Conservation (phyloP, 2,888 invertebrate species). For the Cosmopolites sordidus region DNA sequence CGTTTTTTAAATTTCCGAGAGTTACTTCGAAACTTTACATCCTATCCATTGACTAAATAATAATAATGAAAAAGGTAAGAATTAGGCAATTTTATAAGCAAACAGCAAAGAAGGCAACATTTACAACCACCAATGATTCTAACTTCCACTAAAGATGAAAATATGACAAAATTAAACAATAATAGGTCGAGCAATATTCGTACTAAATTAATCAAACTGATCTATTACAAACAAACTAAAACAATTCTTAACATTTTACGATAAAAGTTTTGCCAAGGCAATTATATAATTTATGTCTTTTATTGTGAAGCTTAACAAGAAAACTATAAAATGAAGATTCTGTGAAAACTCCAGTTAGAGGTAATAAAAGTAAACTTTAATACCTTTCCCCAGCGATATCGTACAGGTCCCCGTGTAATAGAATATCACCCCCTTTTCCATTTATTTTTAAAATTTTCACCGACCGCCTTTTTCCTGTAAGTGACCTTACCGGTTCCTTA, state of each 20-base stretch:
- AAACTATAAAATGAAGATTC: background rate
- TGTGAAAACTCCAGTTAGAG: background rate
- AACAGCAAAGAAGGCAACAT: no score
- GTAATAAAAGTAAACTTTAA: background rate
- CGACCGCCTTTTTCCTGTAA: background rate
- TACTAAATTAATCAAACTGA: no score
- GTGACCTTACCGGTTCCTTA: background rate
- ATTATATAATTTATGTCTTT: background rate
- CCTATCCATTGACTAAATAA: no score
- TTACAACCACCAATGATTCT: no score
- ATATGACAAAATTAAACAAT: no score
- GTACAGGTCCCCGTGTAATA: background rate
- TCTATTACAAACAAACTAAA: no score
- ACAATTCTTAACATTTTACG: background rate
- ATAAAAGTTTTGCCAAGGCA: background rate
- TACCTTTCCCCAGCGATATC: background rate
- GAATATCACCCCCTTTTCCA: background rate
- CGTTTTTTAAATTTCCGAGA: no score
- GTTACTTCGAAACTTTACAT: no score
- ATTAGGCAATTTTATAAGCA: no score
- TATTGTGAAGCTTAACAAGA: background rate
- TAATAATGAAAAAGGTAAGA: no score
- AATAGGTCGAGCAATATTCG: no score
- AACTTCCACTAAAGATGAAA: no score
- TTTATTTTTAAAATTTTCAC: background rate